These are phyloP conservation scores for Nestor notabilis DNA, from an alignment of 2,113 vertebrate species.

Conservation along the genomic window DNA sequence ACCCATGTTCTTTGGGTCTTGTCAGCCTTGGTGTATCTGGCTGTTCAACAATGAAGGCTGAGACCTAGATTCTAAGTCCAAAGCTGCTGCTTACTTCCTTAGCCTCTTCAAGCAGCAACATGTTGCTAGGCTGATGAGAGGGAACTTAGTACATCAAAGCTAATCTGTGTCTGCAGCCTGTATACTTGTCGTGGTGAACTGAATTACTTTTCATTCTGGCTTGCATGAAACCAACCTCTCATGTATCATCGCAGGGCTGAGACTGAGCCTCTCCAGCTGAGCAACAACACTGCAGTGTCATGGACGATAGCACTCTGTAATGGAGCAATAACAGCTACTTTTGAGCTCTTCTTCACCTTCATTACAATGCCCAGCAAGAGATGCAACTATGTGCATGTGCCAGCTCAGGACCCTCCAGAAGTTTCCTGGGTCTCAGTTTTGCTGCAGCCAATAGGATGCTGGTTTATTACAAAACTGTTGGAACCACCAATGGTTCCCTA, in stretches of 20 bases:
- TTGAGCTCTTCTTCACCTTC: not conserved
- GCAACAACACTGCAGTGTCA: not conserved
- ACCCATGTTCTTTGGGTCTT: not conserved
- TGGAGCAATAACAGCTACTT: not conserved
- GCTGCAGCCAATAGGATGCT: not conserved
- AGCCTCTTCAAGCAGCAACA: not conserved
- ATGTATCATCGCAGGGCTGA: not conserved
- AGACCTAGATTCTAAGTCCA: not conserved
- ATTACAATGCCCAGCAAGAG: not conserved
- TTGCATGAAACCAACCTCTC: not conserved
- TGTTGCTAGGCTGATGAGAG: not conserved
- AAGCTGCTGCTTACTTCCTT: not conserved
- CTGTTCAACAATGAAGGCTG: not conserved
- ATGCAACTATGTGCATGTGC: not conserved
- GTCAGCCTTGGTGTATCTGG: not conserved
- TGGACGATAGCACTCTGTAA: accelerated
- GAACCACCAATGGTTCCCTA: not conserved
- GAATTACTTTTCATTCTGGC: not conserved
- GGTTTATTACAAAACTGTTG: not conserved
- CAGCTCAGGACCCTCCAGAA: not conserved
- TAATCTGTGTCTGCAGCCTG: not conserved
- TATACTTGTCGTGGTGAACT: not conserved
- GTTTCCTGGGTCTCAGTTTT: not conserved
- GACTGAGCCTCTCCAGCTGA: not conserved
- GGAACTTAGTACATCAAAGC: not conserved